Base-by-base conservation (phyloP, 2,888 invertebrate genomes). In the Boloria euphrosyne region DNA sequence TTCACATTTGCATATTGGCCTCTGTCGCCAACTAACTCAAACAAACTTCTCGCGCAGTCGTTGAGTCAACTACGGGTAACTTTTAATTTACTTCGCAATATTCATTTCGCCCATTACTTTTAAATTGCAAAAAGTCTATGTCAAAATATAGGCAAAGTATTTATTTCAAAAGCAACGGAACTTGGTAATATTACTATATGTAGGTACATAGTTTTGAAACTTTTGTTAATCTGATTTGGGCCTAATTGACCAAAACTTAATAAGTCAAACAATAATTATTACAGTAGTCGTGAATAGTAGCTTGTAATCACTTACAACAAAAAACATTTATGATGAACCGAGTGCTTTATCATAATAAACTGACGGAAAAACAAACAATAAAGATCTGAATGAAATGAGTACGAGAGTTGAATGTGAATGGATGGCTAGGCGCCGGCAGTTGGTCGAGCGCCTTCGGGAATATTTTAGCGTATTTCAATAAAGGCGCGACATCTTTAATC, bases 401-500 rank as follows among this genome's bases (percentile, higher is more conserved):
- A 80, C 84, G 85, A 69, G 74, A 69, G 68, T 68, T 78, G 88
- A 86, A 87, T 86, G 75, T 80, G 84, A 89, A 89, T 87, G 88
- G 84, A 81, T 73, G 70, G 66, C 64, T 38, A 61, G 68, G 69
- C 67, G 71, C 65, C 71, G 70, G 71, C 63, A 61, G 68, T 62
- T 65, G 62, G 73, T 53, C 54, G 72, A 67, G 73, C 71, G 71
- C 72, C 70, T 74, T 73, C 71, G 75, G 75, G 80, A 81, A 84
- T 83, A 82, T 86, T 87, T 85, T 80, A 86, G 81, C 85, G 89
- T 87, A 86, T 89, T 90, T 90, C 90, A 90, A 92, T 92, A 90
- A 88, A 86, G 84, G 87, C 86, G 88, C 88, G 91, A 91, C 91
- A 89, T 90, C 90, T 90, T 90, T 92, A 91, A 91, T 91, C 91